Evolutionary conservation across 2,797 vertebrate genomes (phyloP).

Genomic region (Caiman crocodilus): DNA sequence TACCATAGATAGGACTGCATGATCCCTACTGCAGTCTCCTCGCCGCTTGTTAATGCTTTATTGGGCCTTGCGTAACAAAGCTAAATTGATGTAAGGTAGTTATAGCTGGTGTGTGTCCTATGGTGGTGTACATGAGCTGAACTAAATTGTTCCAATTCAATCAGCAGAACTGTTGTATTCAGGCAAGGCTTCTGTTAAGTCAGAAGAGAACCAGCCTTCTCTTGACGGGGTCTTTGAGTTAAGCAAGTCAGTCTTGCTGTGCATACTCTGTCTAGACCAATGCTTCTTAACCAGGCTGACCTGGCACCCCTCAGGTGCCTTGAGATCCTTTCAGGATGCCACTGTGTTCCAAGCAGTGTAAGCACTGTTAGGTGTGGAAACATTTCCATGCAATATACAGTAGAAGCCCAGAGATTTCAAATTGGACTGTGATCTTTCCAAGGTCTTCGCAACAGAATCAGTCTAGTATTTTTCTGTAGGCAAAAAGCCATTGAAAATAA

Average conservation of each 20-base stretch:
- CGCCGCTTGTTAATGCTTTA: neutral
- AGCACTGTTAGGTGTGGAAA: no score
- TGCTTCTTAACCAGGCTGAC: no score
- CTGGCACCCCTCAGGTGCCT: no score
- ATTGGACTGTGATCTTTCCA: no score
- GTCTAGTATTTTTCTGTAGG: no score
- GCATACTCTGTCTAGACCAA: neutral
- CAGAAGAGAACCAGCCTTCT: neutral
- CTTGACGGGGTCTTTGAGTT: slow-evolving; percentile 48
- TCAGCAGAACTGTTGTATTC: neutral
- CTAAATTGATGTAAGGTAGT: slow-evolving; percentile 17
- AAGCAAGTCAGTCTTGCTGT: slow-evolving; percentile 33
- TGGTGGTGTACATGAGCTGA: slow-evolving; percentile 28
- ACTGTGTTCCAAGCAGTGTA: no score
- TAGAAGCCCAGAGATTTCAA: no score
- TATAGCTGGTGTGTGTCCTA: slow-evolving; percentile 23
- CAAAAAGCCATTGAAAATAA: no score
- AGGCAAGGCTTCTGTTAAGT: slow-evolving; percentile 22
- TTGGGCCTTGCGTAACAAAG: neutral
- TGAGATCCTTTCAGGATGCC: no score
- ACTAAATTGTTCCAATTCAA: slow-evolving; percentile 53
- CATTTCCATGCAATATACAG: no score
- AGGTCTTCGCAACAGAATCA: no score
- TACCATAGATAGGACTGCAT: slow-evolving; percentile 7
- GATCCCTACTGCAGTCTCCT: neutral